Conservation (phyloP, 2,113 vertebrate species). For the Anguilla rostrata region DNA sequence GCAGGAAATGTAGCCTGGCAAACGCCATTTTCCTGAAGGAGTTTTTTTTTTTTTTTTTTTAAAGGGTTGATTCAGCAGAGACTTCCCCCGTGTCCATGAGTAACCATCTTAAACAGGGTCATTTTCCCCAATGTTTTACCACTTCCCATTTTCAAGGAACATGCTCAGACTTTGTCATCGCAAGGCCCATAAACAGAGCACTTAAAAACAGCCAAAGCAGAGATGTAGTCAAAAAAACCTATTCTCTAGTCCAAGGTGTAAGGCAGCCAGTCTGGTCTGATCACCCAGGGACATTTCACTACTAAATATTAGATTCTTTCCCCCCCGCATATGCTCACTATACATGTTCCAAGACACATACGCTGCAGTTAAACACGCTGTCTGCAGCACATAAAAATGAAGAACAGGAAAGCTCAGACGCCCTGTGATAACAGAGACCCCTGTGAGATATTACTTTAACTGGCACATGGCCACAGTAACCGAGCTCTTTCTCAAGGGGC, state of each 20-base stretch:
- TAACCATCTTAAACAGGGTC: slow-evolving; percentile 12
- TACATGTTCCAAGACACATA: not conserved
- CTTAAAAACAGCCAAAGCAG: not conserved
- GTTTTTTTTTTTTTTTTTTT: not conserved
- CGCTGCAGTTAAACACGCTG: not conserved
- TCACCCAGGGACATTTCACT: not conserved
- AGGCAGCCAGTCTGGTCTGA: not conserved
- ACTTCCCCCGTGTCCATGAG: slow-evolving; percentile 20
- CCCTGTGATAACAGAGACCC: not conserved
- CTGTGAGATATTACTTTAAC: not conserved
- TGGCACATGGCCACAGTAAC: not conserved
- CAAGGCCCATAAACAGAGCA: not conserved
- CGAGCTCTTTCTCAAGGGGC: not conserved
- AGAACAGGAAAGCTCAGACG: not conserved
- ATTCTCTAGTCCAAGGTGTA: not conserved
- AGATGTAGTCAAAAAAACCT: not conserved
- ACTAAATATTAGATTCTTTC: not conserved
- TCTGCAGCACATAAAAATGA: not conserved
- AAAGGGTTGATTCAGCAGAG: slow-evolving; percentile 46
- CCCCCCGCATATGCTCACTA: not conserved
- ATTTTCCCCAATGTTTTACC: not conserved
- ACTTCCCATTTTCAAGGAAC: not conserved
- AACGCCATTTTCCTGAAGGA: slow-evolving; percentile 44
- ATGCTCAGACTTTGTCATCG: not conserved
- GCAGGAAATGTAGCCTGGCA: slow-evolving; percentile 41